Evolutionary conservation across 2,888 invertebrate genomes (phyloP).

Genomic region (Cosmia pyralina): DNA sequence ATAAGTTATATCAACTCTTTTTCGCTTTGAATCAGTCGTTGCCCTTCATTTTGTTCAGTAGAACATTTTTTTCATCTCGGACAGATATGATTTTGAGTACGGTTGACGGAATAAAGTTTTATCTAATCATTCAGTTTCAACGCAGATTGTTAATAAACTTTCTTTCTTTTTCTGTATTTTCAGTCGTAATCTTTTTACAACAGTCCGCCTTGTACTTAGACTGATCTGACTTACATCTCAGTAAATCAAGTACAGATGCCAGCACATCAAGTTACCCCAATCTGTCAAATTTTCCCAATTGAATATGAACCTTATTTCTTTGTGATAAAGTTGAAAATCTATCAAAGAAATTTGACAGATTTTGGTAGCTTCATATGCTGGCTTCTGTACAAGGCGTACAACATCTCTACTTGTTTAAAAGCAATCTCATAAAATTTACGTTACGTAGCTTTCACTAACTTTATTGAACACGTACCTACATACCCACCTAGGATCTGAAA

Average conservation of each 20-base stretch:
- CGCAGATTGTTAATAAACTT: constrained; percentile 9
- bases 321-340: too few relatives aligned
- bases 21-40: constrained; percentile 36
- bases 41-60: constrained; percentile 27
- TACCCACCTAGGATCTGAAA: background rate
- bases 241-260: too few relatives aligned
- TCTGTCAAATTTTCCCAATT: too few relatives aligned
- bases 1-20: constrained; percentile 59
- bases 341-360: too few relatives aligned
- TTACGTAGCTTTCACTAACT: background rate
- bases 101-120: constrained; percentile 45
- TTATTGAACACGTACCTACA: background rate
- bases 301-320: too few relatives aligned
- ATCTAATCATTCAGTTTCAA: constrained; percentile 43
- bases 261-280: too few relatives aligned
- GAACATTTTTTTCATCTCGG: constrained; percentile 20
- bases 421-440: background rate
- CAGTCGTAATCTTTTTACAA: background rate
- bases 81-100: constrained; percentile 35
- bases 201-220: background rate
- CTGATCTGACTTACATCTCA: background rate
- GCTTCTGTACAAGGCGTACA: too few relatives aligned
- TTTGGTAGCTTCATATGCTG: too few relatives aligned
- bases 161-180: constrained; percentile 3
- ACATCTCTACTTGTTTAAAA: background rate